Evolutionary conservation across 2,888 invertebrate species (phyloP), one percentile per base, ranked within the genome.

Genomic region (Mycalesis mineus): DNA sequence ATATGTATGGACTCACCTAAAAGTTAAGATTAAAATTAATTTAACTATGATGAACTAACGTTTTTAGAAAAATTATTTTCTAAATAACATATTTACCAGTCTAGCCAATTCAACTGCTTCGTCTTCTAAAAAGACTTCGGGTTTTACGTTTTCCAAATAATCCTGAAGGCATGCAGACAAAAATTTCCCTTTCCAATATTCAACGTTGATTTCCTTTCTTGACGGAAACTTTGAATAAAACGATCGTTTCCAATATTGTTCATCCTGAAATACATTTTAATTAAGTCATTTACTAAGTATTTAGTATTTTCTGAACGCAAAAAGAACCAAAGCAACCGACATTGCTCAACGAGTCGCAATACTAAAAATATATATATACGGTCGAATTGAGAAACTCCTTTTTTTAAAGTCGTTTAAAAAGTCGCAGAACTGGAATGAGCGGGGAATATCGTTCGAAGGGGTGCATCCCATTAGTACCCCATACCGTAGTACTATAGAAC

Each of bases 211-310:
- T 59, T 84, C 85, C 57, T 71, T 64, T 36, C 74, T 76, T 0
- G 78, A 69, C 0, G 88, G 84, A 62, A 85, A 90, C 64, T 82
- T 84, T 0, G 71, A 74, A 44, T 74, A 74, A 52, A 87, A 88
- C 9, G 88, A 85, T 53, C 93, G 84, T 70, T 91, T 82, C 94
- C 94, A 94, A 75, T 93, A 94, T 73, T 91, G 88, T 69, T 93
- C 93, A 64, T 92, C 88, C 81, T 90, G 31, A 47, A 47, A 31
- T 4, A 28, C n/a, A 44, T 7, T 7, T 7, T 7, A 28, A 7
- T 22, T 22, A 22, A n/a, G n/a, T 22, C 5, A 22, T 22, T 22
- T 22, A 22, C 5, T 22, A n/a, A n/a, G n/a, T n/a, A n/a, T n/a
- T n/a, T n/a, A n/a, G n/a, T n/a, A n/a, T n/a, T n/a, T n/a, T n/a